Evolutionary conservation across 2,888 invertebrate species (phyloP), one percentile per base, ranked within the genome.

Genomic region (Pterostichus madidus): DNA sequence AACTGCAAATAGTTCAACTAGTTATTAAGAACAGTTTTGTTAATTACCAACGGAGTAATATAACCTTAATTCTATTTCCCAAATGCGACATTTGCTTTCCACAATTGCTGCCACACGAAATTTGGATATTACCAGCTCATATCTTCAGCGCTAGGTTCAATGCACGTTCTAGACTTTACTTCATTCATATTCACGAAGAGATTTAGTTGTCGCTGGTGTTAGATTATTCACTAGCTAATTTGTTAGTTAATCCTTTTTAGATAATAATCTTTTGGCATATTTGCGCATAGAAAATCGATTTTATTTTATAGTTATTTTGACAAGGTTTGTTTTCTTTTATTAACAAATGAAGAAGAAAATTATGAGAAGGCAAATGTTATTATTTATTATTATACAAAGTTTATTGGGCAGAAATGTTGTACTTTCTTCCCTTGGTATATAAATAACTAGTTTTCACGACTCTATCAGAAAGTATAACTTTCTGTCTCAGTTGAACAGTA

Each of bases 181-280:
- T 71, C 68, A 71, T 71, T 71, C 68, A 71, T 71, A 71, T 71
- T 71, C 68, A 71, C 68, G 46, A 71, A 71, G 24, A 71, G 68
- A 71, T 71, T 71, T 71, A 44, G 17, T 44, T 44, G 68, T 44
- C 68, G 17, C 11, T 44, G 39, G 17, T 71, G 17, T 15, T 71
- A 44, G 35, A 44, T 44, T 44, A 44, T 15, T 46, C 68, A 15
- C 32, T 32, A 15, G 15, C 39, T 39, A 71, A 71, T 71, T 44
- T 71, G n/a, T 15, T 39, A 39, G 46, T 10, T 71, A 44, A 71
- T 71, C 68, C 44, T 0, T 56, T 15, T 39, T 7, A 44, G 8
- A 44, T 8, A 32, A 32, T 61, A 24, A 61, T 61, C 24, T 6
- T 13, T n/a, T 32, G 35, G 31, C 11, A 24, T 31, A 59, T 59